Evolutionary conservation across 2,113 vertebrate genomes (phyloP).

Genomic region (Bubo scandiacus): DNA sequence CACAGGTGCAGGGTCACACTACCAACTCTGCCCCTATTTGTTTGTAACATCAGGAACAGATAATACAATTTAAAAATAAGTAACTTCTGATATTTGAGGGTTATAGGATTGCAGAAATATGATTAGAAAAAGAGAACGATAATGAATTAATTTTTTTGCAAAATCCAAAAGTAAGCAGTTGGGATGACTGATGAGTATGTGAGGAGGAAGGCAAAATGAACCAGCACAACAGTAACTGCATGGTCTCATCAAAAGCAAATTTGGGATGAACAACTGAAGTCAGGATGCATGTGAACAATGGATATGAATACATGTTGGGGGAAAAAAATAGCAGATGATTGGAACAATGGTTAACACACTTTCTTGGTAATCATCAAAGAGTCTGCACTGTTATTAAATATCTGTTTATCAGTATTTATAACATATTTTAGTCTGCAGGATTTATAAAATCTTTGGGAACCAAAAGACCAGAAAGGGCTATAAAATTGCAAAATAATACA

Average conservation of each 20-base stretch:
- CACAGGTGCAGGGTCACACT: background rate
- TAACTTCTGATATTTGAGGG: background rate
- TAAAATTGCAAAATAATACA: slow-evolving; percentile 4
- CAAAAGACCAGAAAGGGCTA: background rate
- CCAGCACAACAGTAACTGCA: background rate
- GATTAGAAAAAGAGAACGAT: background rate
- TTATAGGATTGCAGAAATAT: background rate
- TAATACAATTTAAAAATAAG: background rate
- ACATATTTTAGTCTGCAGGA: background rate
- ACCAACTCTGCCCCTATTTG: background rate
- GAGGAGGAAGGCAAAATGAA: background rate
- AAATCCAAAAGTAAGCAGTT: background rate
- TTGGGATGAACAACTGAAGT: background rate
- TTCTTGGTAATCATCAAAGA: background rate
- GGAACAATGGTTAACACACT: background rate
- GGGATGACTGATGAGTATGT: background rate
- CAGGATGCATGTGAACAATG: background rate
- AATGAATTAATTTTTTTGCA: background rate
- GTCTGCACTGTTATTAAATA: background rate
- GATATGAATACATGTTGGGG: background rate
- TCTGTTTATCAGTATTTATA: background rate
- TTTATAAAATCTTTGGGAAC: background rate
- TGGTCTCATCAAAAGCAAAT: background rate
- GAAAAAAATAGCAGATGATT: background rate
- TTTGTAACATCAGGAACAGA: background rate